phyloP scores from a whole-genome alignment of 2,113 vertebrate genomes.

The Cyprinus carpio region DNA sequence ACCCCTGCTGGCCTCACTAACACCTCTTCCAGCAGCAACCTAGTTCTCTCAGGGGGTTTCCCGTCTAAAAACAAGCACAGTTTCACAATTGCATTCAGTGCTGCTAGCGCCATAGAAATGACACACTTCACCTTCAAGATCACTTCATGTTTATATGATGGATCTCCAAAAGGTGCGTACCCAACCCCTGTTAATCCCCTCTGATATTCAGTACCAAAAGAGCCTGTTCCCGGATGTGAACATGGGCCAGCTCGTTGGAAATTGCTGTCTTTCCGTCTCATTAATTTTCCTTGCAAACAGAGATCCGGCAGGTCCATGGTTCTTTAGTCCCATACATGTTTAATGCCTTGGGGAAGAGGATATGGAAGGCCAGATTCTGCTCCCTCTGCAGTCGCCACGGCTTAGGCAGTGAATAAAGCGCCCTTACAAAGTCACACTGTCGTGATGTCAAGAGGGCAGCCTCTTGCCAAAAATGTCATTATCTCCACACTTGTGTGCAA shows the following conservation, averaged over 20 bases:
- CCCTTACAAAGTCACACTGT: conserved; percentile 42
- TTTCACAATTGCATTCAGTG: neutral
- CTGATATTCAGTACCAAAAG: conserved; percentile 3
- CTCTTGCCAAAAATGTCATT: conserved; percentile 42
- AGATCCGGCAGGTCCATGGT: conserved; percentile 36
- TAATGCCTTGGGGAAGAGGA: conserved; percentile 43
- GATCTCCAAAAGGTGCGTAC: neutral
- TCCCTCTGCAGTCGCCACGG: conserved; percentile 4
- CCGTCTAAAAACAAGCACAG: neutral
- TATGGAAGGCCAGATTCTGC: conserved; percentile 15
- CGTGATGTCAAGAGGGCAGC: conserved; percentile 8
- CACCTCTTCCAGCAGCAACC: too few relatives aligned
- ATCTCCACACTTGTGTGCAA: conserved; percentile 42
- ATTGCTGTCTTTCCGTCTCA: conserved; percentile 48
- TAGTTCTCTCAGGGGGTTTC: too few relatives aligned
- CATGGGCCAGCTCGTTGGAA: neutral
- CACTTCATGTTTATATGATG: neutral
- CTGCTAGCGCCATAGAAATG: neutral
- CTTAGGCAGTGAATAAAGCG: conserved; percentile 46
- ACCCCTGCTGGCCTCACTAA: too few relatives aligned
- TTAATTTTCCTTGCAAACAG: conserved; percentile 55
- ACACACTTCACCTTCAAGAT: neutral
- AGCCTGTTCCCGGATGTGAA: neutral
- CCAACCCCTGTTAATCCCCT: neutral
- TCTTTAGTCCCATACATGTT: conserved; percentile 55